Percentiles rank a stretch among this genome's conserved stretches.
phyloP scores from a whole-genome alignment of 2,888 invertebrate genomes.

The Apamea crenata region DNA sequence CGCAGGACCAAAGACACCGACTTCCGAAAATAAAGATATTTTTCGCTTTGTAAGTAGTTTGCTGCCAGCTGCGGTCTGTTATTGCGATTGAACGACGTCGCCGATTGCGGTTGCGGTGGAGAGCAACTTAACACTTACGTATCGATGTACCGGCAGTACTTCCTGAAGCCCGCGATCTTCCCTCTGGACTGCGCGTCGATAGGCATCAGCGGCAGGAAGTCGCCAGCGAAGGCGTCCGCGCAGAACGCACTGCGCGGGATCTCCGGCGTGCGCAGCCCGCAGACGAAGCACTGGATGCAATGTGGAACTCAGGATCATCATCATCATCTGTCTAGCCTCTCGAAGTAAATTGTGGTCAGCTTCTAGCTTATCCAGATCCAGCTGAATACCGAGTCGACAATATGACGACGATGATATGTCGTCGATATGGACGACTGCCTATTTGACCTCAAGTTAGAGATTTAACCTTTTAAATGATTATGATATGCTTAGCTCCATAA shows the following conservation, averaged over 20 bases:
- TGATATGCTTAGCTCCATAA: too few relatives aligned
- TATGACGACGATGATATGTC: too few relatives aligned
- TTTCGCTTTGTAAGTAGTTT: background rate
- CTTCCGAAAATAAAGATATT: too few relatives aligned
- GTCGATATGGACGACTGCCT: background rate
- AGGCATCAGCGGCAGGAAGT: constrained; percentile 79
- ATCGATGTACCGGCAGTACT: constrained; percentile 79
- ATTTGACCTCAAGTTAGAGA: background rate
- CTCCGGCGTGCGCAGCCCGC: constrained; percentile 72
- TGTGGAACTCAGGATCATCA: background rate
- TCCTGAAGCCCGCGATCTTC: constrained; percentile 73
- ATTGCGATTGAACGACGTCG: background rate
- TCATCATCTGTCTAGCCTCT: background rate
- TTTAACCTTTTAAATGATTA: background rate
- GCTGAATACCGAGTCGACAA: too few relatives aligned
- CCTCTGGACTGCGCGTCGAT: constrained; percentile 75
- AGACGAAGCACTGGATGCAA: constrained; percentile 79
- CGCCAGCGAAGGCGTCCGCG: constrained; percentile 80
- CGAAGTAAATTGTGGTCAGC: background rate
- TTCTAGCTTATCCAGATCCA: background rate
- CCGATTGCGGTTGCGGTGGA: background rate
- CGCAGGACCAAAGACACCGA: background rate
- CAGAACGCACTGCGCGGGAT: constrained; percentile 77
- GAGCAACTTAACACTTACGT: constrained; percentile 73
- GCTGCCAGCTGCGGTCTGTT: background rate